phyloP scores from a whole-genome alignment of 2,888 invertebrate species.

The Oscheius sp. region DNA sequence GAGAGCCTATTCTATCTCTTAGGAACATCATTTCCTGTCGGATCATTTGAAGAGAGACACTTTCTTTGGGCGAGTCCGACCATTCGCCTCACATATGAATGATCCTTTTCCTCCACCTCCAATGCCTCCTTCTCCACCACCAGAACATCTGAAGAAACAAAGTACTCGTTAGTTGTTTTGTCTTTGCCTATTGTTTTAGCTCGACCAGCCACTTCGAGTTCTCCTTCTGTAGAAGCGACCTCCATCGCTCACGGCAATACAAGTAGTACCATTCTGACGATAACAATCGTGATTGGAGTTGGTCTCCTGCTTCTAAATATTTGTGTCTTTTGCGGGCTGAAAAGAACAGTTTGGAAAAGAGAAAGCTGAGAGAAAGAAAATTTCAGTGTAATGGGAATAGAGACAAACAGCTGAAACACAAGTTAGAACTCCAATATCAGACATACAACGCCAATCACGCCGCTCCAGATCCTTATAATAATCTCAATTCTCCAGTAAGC shows the following conservation, averaged over 20 bases:
- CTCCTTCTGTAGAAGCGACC: slow-evolving; percentile 29
- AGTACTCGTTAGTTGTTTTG: background rate
- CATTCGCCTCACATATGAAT: slow-evolving; percentile 59
- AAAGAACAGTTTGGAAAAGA: slow-evolving; percentile 61
- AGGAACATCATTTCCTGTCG: slow-evolving; percentile 64
- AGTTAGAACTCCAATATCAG: slow-evolving; percentile 64
- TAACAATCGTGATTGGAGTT: slow-evolving; percentile 64
- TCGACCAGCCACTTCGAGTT: slow-evolving; percentile 29
- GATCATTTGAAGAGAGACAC: slow-evolving; percentile 63
- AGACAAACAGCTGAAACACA: slow-evolving; percentile 55
- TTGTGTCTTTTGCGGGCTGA: slow-evolving; percentile 62
- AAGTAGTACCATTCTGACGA: slow-evolving; percentile 43
- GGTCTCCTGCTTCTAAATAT: slow-evolving; percentile 66
- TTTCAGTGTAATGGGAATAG: slow-evolving; percentile 54
- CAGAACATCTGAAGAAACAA: slow-evolving; percentile 44
- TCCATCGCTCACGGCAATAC: slow-evolving; percentile 39
- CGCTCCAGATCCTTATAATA: slow-evolving; percentile 57
- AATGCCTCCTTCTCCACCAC: slow-evolving; percentile 66
- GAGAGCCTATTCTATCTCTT: background rate
- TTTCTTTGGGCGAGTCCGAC: slow-evolving; percentile 66
- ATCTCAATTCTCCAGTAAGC: slow-evolving; percentile 62
- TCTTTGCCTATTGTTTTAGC: slow-evolving; percentile 32
- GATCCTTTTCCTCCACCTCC: slow-evolving; percentile 69
- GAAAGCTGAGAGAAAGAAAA: no score
- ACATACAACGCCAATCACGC: slow-evolving; percentile 60